Percentiles rank a stretch among this genome's conserved stretches.
Conservation (phyloP, 2,113 vertebrate species). For the Xyrauchen texanus region DNA sequence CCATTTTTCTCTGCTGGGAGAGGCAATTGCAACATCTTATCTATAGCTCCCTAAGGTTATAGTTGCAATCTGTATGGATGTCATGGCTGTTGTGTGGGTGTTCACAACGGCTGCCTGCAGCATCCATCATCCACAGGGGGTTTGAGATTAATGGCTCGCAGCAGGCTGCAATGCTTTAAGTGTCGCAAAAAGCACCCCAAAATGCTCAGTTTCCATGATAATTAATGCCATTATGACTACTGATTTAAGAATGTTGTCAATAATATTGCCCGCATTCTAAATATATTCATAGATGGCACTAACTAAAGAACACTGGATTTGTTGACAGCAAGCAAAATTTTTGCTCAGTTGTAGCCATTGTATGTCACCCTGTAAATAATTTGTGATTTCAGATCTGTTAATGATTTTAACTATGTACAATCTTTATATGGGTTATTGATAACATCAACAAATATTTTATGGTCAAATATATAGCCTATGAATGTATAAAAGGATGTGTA, state of each 20-base stretch:
- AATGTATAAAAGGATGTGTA: too few species aligned
- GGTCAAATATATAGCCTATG: too few species aligned
- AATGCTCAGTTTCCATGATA: conserved; percentile 24
- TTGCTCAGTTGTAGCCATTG: background rate
- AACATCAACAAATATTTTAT: too few species aligned
- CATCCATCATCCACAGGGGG: conserved; percentile 53
- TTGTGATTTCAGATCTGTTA: too few species aligned
- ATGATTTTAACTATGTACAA: too few species aligned
- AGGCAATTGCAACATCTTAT: conserved; percentile 11
- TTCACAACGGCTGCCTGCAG: conserved; percentile 21
- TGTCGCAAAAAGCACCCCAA: conserved; percentile 23
- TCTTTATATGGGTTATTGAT: too few species aligned
- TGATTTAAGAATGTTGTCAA: conserved; percentile 17
- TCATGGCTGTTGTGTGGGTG: conserved; percentile 40
- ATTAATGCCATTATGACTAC: conserved; percentile 34
- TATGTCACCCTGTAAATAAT: too few species aligned
- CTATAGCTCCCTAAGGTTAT: conserved; percentile 24
- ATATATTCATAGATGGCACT: background rate
- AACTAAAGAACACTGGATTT: background rate
- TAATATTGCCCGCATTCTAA: conserved; percentile 11
- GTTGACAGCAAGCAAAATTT: background rate
- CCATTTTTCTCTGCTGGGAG: background rate
- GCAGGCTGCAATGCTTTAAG: conserved; percentile 37
- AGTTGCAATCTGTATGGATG: conserved; percentile 43
- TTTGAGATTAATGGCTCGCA: conserved; percentile 49